Conservation (phyloP, 2,888 invertebrate genomes). For the Mycalesis mineus region DNA sequence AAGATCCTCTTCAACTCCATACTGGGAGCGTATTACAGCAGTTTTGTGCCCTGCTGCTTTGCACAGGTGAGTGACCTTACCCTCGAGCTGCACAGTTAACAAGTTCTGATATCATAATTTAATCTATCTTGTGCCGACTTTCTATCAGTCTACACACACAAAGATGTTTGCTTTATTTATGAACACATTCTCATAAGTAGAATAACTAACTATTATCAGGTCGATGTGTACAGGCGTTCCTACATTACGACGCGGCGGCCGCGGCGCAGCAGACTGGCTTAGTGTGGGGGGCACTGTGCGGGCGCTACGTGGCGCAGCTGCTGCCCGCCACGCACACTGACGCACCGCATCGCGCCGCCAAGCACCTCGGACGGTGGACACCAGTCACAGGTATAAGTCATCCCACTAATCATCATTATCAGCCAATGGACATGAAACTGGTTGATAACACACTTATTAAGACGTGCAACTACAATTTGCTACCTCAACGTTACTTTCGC, state of each 20-base stretch:
- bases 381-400: slow-evolving; percentile 24
- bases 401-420: too few relatives aligned
- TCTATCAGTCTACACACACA: too few relatives aligned
- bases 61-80: slow-evolving; percentile 87
- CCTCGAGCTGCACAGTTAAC: too few relatives aligned
- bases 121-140: too few relatives aligned
- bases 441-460: too few relatives aligned
- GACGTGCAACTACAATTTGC: too few relatives aligned
- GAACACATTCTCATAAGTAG: too few relatives aligned
- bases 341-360: slow-evolving; percentile 91
- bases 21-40: slow-evolving; percentile 91
- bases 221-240: slow-evolving; percentile 67
- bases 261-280: slow-evolving; percentile 90
- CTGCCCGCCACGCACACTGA: slow-evolving; percentile 87
- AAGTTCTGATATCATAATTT: too few relatives aligned
- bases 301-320: slow-evolving; percentile 85
- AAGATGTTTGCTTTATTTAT: too few relatives aligned
- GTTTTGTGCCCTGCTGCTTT: slow-evolving; percentile 93
- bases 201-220: too few relatives aligned
- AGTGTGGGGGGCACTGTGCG: slow-evolving; percentile 90
- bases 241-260: slow-evolving; percentile 90
- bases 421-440: too few relatives aligned
- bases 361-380: slow-evolving; percentile 91
- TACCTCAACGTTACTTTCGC: too few relatives aligned
- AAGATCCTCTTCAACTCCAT: slow-evolving; percentile 92